Evolutionary conservation across 2,797 vertebrate genomes (phyloP), one percentile per base, ranked within the genome.

Genomic region (Brotula barbata): DNA sequence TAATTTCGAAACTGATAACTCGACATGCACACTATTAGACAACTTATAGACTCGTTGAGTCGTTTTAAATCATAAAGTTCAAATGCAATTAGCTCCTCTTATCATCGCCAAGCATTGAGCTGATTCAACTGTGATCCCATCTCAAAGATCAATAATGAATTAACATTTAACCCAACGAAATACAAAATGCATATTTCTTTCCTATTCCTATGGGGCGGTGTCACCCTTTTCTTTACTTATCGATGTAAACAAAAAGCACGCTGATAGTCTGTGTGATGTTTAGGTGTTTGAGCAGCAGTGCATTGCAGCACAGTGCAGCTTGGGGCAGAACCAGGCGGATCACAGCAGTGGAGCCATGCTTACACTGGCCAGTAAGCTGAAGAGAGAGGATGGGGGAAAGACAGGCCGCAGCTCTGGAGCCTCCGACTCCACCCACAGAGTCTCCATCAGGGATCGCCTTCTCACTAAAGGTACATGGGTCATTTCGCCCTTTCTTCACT

Each of bases 291-390:
- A 78, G 76, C 54, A 71, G 78, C 63, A 46, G 70, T 41, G 47
- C 56, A 39, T 15, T 17, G 16, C 47, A 71, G 75, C 67, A 55
- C 57, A 59, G 44, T 23, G 68, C 23, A 58, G 51, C 21, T 64
- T 45, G 58, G 73, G 73, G 75, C 75, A 37, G 63, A 75, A 19
- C 1, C 23, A 69, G 72, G 75, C 49, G 39, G 46, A 78, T 55
- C 67, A 59, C 66, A 81, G 71, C 73, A 52, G 63, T 56, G 78
- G 79, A 91, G 94, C 83, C 69, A 99, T 98, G 96, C 93, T 99
- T 80, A 98, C 96, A 7, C 68, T 98, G 88, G 94, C 96, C 55
- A 96, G 93, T 88, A 98, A 98, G 86, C 81, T 97, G 85, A 99
- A 97, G 91, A 91, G 94, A 80, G 96, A 97, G 2, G 96, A 97